Evolutionary conservation across 2,888 invertebrate genomes (phyloP).

Genomic region (Drosophila cognata): DNA sequence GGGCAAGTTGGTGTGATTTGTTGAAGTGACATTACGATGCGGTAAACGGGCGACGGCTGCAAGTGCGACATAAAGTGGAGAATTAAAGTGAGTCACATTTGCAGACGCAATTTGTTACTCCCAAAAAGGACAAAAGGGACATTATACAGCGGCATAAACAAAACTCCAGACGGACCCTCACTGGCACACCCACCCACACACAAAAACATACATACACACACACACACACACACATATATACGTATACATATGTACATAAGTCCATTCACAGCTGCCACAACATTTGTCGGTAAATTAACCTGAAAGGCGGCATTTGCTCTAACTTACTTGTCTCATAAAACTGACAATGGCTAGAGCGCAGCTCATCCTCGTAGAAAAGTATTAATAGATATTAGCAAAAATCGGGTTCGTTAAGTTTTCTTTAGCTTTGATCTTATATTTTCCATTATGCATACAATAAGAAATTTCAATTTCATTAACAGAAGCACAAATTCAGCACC

Average conservation of each 20-base stretch:
- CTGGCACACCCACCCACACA: constrained; percentile 13
- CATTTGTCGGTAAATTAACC: constrained; percentile 49
- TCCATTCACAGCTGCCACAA: constrained; percentile 49
- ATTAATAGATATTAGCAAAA: constrained; percentile 15
- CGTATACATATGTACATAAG: not conserved
- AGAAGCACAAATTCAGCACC: no score
- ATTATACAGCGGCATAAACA: constrained; percentile 67
- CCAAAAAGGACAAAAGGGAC: constrained; percentile 64
- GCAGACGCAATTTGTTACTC: constrained; percentile 75
- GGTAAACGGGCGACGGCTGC: constrained; percentile 66
- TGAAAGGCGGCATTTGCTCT: constrained; percentile 36
- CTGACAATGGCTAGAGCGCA: constrained; percentile 17
- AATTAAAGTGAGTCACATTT: constrained; percentile 64
- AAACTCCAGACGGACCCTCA: constrained; percentile 65
- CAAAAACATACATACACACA: not conserved
- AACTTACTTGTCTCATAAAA: constrained; percentile 39
- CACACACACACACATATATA: not conserved
- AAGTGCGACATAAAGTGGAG: constrained; percentile 56
- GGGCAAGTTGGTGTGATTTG: constrained; percentile 84
- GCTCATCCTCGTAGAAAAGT: not conserved
- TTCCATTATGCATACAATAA: not conserved
- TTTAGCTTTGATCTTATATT: not conserved
- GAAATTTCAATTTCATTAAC: not conserved
- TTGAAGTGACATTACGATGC: constrained; percentile 82
- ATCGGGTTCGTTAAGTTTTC: not conserved